phyloP scores from a whole-genome alignment of 2,797 vertebrate genomes.

The Sebastes steindachneri region DNA sequence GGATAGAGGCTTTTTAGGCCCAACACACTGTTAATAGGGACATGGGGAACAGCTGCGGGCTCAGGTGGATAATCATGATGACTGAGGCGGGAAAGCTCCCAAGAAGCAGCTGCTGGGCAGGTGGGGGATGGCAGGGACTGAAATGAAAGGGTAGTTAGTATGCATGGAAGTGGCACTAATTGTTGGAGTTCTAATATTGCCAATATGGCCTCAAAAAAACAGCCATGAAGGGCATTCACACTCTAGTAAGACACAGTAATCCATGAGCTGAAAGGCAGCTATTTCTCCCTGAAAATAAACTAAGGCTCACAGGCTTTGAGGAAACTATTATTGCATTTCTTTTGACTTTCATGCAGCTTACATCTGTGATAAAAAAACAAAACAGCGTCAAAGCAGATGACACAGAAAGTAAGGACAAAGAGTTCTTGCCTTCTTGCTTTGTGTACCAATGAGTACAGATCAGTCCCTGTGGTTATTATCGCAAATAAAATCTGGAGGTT shows the following conservation, averaged over 20 bases:
- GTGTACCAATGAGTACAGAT: not conserved
- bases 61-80: constrained; percentile 5
- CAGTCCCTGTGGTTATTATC: not conserved
- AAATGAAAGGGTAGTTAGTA: not conserved
- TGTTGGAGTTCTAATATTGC: not conserved
- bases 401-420: not conserved
- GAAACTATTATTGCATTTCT: not conserved
- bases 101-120: not conserved
- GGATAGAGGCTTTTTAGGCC: not conserved
- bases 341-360: not conserved
- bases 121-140: not conserved
- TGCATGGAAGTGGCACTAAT: not conserved
- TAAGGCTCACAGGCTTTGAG: not conserved
- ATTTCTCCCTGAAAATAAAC: not conserved
- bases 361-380: not conserved
- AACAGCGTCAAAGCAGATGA: not conserved
- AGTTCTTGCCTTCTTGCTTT: not conserved
- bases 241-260: not conserved
- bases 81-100: not conserved
- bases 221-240: not conserved
- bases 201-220: not conserved
- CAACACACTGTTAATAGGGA: not conserved
- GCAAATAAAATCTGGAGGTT: too few relatives aligned
- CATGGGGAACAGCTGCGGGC: constrained; percentile 22
- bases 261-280: not conserved